phyloP scores from a whole-genome alignment of 2,113 vertebrate genomes.

The Passerina amoena region DNA sequence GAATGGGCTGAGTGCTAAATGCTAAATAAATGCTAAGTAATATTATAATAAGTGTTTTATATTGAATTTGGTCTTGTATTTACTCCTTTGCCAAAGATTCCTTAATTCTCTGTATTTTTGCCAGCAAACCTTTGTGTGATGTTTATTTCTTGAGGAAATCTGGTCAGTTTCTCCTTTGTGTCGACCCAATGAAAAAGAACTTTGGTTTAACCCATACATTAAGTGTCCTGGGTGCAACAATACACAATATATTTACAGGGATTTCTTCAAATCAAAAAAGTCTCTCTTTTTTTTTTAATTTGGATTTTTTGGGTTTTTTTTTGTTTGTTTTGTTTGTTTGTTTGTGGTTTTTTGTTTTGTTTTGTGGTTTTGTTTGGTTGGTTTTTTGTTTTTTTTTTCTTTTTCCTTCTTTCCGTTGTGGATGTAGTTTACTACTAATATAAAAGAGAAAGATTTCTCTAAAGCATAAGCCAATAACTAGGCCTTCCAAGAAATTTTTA shows the following conservation, averaged over 20 bases:
- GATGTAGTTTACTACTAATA: neutral
- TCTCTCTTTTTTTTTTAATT: too few relatives aligned
- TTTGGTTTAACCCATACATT: neutral
- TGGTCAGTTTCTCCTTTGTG: neutral
- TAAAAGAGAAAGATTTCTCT: neutral
- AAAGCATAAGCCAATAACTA: neutral
- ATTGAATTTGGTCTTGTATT: neutral
- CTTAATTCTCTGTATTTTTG: neutral
- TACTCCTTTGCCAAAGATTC: neutral
- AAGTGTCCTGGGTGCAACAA: rapidly evolving
- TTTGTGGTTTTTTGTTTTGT: too few relatives aligned
- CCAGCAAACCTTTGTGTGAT: neutral
- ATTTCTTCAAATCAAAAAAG: neutral
- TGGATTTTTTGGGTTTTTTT: too few relatives aligned
- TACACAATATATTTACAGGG: neutral
- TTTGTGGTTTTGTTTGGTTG: too few relatives aligned
- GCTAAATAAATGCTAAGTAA: neutral
- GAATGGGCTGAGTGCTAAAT: neutral
- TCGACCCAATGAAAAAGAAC: neutral
- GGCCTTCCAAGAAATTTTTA: neutral
- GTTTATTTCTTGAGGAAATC: neutral
- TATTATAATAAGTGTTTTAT: neutral
- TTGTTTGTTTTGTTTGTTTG: too few relatives aligned
- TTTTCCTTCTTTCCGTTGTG: neutral
- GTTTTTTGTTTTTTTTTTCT: too few relatives aligned